Conservation (phyloP, 2,797 vertebrate species). For the Gastrophryne carolinensis region DNA sequence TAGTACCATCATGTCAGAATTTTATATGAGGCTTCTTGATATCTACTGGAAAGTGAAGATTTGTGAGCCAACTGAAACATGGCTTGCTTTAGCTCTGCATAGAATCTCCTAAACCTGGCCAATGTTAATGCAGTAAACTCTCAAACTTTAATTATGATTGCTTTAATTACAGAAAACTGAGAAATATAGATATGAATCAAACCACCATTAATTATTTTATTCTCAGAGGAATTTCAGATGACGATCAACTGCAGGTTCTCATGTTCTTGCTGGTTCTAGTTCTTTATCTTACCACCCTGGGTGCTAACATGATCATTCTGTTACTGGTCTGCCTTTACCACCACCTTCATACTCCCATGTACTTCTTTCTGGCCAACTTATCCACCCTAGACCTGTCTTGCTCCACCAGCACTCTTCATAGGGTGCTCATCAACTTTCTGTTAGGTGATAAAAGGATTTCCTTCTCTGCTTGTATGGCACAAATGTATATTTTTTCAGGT, state of each 20-base stretch:
- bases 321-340: not conserved
- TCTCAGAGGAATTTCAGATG: not conserved
- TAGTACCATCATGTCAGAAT: no score
- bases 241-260: not conserved
- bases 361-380: conserved; percentile 13
- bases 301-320: conserved; percentile 12
- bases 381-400: conserved; percentile 5
- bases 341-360: conserved; percentile 15
- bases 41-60: no score
- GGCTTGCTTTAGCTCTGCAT: no score
- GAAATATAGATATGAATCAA: no score
- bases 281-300: not conserved
- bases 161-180: no score
- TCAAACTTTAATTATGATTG: no score
- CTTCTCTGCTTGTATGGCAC: not conserved
- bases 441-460: not conserved
- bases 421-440: not conserved
- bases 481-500: conserved; percentile 18
- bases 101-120: no score
- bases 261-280: conserved; percentile 5
- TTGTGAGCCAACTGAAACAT: no score
- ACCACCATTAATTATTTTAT: not conserved
- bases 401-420: not conserved
- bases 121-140: no score
- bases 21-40: no score